A percentile compares a stretch with the other conserved stretches of the same genome.
Conservation (phyloP, 2,797 vertebrate genomes). For the Sphenodon punctatus region DNA sequence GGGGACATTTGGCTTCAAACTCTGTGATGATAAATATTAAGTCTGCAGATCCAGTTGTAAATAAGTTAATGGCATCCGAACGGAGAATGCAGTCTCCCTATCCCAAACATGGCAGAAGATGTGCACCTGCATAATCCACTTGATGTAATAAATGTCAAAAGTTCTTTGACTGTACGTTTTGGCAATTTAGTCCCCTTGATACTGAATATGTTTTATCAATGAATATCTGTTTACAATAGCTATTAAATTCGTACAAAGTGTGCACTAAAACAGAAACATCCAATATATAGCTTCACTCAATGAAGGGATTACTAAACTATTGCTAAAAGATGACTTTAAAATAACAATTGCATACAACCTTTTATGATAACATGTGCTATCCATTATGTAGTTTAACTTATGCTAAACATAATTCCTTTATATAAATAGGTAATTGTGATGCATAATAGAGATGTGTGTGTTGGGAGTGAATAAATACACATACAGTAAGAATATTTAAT, state of each 20-base stretch:
- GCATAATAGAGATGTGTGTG: background rate
- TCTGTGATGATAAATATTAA: slow-evolving; percentile 80
- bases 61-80: slow-evolving; percentile 69
- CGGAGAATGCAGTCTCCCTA: slow-evolving; percentile 58
- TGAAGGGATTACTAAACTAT: slow-evolving; percentile 8
- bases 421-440: background rate
- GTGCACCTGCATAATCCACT: slow-evolving; percentile 51
- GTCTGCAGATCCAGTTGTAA: slow-evolving; percentile 72
- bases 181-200: background rate
- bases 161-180: background rate
- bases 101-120: slow-evolving; percentile 53
- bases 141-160: slow-evolving; percentile 14
- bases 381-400: background rate
- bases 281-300: background rate
- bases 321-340: slow-evolving; percentile 10
- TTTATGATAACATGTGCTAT: background rate
- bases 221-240: slow-evolving; percentile 10
- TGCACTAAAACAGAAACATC: background rate
- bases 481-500: background rate
- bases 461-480: too few species aligned
- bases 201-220: slow-evolving; percentile 1
- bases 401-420: background rate
- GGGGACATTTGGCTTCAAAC: slow-evolving; percentile 78
- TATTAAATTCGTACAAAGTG: background rate
- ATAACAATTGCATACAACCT: background rate